Evolutionary conservation across 2,797 vertebrate species (phyloP).

Genomic region (Microctenopoma stevenorrisi): DNA sequence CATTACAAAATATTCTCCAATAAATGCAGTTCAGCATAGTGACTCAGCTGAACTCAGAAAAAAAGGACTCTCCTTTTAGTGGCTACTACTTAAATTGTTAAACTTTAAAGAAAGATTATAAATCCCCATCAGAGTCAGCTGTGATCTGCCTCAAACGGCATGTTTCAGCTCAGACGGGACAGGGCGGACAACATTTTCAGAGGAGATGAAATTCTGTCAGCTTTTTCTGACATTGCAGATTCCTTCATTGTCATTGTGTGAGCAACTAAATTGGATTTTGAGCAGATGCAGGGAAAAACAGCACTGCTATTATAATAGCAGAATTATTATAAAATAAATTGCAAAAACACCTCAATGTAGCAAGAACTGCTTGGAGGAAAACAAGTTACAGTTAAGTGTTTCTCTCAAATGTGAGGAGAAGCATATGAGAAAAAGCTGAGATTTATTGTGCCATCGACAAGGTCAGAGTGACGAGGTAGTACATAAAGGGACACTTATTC

Average conservation of each 20-base stretch:
- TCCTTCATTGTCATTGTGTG: not conserved
- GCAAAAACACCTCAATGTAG: not conserved
- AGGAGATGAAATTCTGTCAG: not conserved
- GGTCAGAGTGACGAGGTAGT: conserved; percentile 21
- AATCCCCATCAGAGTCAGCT: conserved; percentile 17
- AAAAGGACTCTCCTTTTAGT: too few species aligned
- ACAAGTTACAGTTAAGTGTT: not conserved
- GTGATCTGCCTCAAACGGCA: not conserved
- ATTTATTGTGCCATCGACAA: conserved; percentile 29
- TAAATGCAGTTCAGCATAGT: conserved; percentile 1
- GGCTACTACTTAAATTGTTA: too few species aligned
- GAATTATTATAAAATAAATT: not conserved
- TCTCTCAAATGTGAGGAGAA: not conserved
- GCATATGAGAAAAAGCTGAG: conserved; percentile 10
- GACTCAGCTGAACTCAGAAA: not conserved
- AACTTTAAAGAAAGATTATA: conserved; percentile 10
- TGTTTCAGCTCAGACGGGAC: conserved; percentile 1
- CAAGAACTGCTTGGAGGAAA: not conserved
- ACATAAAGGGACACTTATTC: conserved; percentile 6
- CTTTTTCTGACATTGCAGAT: conserved; percentile 19
- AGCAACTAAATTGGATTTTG: not conserved
- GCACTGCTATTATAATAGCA: not conserved
- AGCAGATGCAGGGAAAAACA: not conserved
- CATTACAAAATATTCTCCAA: not conserved
- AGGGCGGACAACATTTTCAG: conserved; percentile 1